Evolutionary conservation across 2,888 invertebrate species (phyloP).

Genomic region (Heliconius erato): DNA sequence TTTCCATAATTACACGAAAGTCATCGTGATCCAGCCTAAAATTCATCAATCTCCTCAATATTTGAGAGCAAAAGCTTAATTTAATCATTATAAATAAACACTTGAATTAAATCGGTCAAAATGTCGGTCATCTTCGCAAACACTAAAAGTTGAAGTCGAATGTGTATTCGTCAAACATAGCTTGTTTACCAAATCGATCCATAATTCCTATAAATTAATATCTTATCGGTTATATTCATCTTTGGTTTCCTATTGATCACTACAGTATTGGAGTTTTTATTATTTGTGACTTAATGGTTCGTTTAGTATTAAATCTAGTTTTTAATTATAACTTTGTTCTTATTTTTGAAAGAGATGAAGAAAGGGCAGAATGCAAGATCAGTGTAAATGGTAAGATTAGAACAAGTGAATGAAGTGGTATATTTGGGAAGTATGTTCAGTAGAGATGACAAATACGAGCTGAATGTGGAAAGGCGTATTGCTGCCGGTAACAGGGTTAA

Average conservation of each 20-base stretch:
- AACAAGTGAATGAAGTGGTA: too few species aligned
- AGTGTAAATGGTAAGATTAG: too few species aligned
- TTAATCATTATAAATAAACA: background rate
- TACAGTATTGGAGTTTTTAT: background rate
- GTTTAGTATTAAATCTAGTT: too few species aligned
- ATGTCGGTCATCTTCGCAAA: background rate
- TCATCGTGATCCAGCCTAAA: slow-evolving; percentile 57
- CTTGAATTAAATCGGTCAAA: background rate
- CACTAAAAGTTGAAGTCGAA: background rate
- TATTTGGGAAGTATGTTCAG: too few species aligned
- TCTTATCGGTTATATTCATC: background rate
- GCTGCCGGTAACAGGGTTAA: too few species aligned
- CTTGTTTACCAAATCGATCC: slow-evolving; percentile 5
- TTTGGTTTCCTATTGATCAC: background rate
- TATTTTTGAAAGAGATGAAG: too few species aligned
- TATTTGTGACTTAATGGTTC: background rate
- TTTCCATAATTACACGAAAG: slow-evolving; percentile 67
- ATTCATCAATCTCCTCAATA: slow-evolving; percentile 32
- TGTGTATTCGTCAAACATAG: background rate
- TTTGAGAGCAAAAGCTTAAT: background rate
- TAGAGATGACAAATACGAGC: too few species aligned
- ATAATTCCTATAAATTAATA: background rate
- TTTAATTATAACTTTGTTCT: too few species aligned
- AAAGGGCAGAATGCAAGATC: too few species aligned
- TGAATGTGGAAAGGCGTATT: too few species aligned